Percentiles rank a stretch among this genome's conserved stretches.
Conservation (phyloP, 1,140 invertebrate genomes). For the Sarcophaga peregrina region DNA sequence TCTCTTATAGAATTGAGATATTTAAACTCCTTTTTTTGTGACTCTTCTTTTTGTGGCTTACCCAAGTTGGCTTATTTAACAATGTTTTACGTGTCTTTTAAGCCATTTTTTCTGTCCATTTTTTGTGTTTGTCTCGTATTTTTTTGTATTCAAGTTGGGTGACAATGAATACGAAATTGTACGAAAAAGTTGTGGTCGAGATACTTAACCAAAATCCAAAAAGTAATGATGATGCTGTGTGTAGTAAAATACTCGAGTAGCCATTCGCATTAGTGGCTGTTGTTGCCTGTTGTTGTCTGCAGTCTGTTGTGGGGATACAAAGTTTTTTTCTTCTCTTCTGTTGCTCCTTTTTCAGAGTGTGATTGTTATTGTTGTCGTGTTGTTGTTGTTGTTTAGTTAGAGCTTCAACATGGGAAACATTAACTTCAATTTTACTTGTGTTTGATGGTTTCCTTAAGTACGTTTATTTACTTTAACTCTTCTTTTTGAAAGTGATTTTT, state of each 20-base stretch:
- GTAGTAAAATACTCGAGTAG: not conserved
- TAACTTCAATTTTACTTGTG: slow-evolving; percentile 40
- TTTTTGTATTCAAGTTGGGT: slow-evolving; percentile 10
- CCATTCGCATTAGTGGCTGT: not conserved
- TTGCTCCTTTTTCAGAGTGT: slow-evolving; percentile 3
- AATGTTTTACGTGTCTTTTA: slow-evolving; percentile 16
- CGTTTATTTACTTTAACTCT: slow-evolving; percentile 1
- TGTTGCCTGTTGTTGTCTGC: not conserved
- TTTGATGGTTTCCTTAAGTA: slow-evolving; percentile 41
- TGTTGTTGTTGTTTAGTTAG: not conserved
- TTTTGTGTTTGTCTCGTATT: not conserved
- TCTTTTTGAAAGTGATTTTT: slow-evolving; percentile 3
- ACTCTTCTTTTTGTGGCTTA: not conserved
- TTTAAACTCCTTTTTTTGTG: slow-evolving; percentile 23
- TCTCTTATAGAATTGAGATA: slow-evolving; percentile 34
- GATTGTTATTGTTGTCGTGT: not conserved
- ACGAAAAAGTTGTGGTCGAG: not conserved
- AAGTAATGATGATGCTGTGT: slow-evolving; percentile 20
- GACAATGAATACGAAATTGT: slow-evolving; percentile 3
- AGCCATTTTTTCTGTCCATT: not conserved
- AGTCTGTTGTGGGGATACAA: slow-evolving; percentile 16
- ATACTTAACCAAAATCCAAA: slow-evolving; percentile 28
- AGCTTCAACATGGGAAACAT: slow-evolving; percentile 31
- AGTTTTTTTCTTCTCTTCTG: not conserved
- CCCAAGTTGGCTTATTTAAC: slow-evolving; percentile 24